These are phyloP conservation scores for Listrodromus nycthemerus DNA, from an alignment of 2,888 invertebrate genomes.

Conservation along the genomic window DNA sequence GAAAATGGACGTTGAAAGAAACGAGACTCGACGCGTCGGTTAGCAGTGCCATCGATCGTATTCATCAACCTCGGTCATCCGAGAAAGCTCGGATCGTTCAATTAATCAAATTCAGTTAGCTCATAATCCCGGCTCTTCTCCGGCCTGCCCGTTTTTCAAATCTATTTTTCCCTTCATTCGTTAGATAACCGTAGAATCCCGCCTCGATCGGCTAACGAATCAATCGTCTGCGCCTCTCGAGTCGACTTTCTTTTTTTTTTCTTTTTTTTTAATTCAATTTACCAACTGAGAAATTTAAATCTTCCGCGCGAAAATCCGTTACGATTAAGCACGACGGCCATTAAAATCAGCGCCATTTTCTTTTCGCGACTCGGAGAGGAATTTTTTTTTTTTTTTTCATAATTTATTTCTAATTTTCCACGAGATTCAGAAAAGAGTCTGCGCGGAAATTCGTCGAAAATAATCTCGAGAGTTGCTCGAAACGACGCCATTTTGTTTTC, in stretches of 20 bases:
- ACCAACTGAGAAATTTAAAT: not conserved
- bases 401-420: too few relatives aligned
- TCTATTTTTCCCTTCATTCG: not conserved
- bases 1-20: conserved; percentile 23
- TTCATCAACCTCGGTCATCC: conserved; percentile 39
- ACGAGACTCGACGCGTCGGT: conserved; percentile 1
- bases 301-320: not conserved
- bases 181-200: not conserved
- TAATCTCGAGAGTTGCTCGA: not conserved
- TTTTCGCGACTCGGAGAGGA: too few relatives aligned
- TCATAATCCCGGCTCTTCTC: conserved; percentile 20
- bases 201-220: conserved; percentile 12
- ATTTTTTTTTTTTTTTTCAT: too few relatives aligned
- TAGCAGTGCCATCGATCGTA: conserved; percentile 31
- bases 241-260: not conserved
- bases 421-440: not conserved
- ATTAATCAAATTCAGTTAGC: conserved; percentile 49
- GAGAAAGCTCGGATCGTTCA: conserved; percentile 33
- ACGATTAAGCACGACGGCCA: not conserved
- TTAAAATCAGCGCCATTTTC: not conserved
- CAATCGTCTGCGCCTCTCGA: not conserved
- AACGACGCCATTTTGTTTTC: too few relatives aligned
- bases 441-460: not conserved
- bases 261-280: not conserved
- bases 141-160: not conserved